Base-by-base conservation (phyloP, 2,113 vertebrate species). In the Australoheros scitulus region DNA sequence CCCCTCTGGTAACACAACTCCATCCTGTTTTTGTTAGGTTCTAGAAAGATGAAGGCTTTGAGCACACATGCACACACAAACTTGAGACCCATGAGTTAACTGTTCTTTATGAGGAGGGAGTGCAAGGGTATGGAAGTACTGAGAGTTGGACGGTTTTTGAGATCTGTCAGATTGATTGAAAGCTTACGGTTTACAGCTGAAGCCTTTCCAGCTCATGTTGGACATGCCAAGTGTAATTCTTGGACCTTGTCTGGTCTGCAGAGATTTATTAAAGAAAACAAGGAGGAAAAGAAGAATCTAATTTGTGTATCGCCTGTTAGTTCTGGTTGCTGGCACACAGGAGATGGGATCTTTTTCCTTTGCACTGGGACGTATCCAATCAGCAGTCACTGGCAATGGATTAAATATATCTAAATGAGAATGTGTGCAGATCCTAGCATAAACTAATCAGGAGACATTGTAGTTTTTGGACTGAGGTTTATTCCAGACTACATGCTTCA, bases 161-260 rank as follows among this genome's bases (percentile, higher is more conserved):
- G 76, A 77, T 74, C 64, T 78, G 57, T 85, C 72, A 80, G 61
- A 61, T 52, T 75, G 85, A 90, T 29, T 52, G 77, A 82, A 74
- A 75, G 79, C 81, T 85, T 65, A 77, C 61, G 72, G 80, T 85
- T 84, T 87, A 63, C 41, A 5, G 79, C 76, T 87, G 79, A 90
- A 84, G 8, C 32, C 72, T 29, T 59, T 89, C 84, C 85, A 89
- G 72, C 64, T 56, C 52, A 2, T 32, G 63, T 61, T 2, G 0
- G 22, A 70, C 17, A 65, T 76, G 85, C 86, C 86, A 90, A 85
- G 80, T 90, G 59, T 84, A 84, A 84, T 82, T 86, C 77, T 86
- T 89, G 84, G 85, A 87, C 81, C 32, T 18, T 8, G 60, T 59
- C 76, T n/a, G n/a, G 74, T 87, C 84, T 84, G 65, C 43, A 15